Conservation (phyloP, 2,113 vertebrate species). For the Paramormyrops kingsleyae region DNA sequence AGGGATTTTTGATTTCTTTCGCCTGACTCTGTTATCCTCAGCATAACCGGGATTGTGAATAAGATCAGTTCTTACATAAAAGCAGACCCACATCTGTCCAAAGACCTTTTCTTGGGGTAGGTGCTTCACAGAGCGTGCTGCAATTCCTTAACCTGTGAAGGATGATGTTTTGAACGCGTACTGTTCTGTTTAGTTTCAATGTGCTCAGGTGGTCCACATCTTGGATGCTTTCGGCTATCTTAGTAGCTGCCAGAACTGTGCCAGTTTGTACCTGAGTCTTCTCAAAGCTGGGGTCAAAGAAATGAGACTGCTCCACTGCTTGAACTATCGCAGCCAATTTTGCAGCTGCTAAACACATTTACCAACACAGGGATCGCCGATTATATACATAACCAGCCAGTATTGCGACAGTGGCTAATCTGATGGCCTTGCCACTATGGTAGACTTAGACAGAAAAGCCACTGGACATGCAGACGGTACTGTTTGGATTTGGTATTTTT, state of each 20-base stretch:
- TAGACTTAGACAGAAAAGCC: not conserved
- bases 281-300: conserved; percentile 27
- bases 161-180: conserved; percentile 17
- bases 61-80: not conserved
- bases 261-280: conserved; percentile 21
- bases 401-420: conserved; percentile 47
- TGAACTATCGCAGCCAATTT: conserved; percentile 29
- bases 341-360: conserved; percentile 51
- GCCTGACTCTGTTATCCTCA: not conserved
- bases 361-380: conserved; percentile 45
- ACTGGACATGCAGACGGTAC: not conserved
- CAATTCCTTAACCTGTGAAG: not conserved
- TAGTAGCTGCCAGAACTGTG: conserved; percentile 20
- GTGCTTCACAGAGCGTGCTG: not conserved
- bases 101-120: not conserved
- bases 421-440: conserved; percentile 33
- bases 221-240: conserved; percentile 20
- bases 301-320: conserved; percentile 35
- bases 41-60: not conserved
- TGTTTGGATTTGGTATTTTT: not conserved
- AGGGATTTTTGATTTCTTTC: not conserved
- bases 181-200: not conserved
- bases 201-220: not conserved
- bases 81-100: not conserved
- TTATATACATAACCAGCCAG: conserved; percentile 51